A percentile compares a stretch with the other conserved stretches of the same genome.
Evolutionary conservation across 2,113 vertebrate species (phyloP).

Genomic region (Puma concolor): DNA sequence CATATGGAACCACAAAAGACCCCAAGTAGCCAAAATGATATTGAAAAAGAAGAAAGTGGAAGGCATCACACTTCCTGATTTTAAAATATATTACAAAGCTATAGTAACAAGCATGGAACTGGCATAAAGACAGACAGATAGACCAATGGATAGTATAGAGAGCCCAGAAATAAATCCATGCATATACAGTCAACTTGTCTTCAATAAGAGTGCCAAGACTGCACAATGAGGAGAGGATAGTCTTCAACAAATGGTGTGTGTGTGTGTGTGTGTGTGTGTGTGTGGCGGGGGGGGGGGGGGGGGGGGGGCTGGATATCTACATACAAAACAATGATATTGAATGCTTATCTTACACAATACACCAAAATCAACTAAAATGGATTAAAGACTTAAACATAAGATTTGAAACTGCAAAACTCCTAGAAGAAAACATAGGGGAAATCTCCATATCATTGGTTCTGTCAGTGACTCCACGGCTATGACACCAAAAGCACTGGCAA

Average conservation of each 20-base stretch:
- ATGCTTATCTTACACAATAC: not conserved
- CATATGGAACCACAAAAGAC: not conserved
- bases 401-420: not conserved
- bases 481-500: not conserved
- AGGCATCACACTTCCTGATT: not conserved
- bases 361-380: not conserved
- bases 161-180: not conserved
- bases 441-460: not conserved
- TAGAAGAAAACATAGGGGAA: not conserved
- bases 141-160: not conserved
- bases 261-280: too few species aligned
- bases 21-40: not conserved
- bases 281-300: accelerated
- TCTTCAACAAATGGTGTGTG: not conserved
- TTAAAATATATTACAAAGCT: not conserved
- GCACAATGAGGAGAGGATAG: not conserved
- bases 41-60: not conserved
- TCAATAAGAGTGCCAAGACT: not conserved
- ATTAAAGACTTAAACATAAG: not conserved
- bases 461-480: not conserved
- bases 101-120: not conserved
- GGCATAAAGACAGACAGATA: not conserved
- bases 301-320: not conserved
- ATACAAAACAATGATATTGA: not conserved
- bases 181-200: not conserved